Evolutionary conservation across 2,797 vertebrate genomes (phyloP).

Genomic region (Dipus sagitta): DNA sequence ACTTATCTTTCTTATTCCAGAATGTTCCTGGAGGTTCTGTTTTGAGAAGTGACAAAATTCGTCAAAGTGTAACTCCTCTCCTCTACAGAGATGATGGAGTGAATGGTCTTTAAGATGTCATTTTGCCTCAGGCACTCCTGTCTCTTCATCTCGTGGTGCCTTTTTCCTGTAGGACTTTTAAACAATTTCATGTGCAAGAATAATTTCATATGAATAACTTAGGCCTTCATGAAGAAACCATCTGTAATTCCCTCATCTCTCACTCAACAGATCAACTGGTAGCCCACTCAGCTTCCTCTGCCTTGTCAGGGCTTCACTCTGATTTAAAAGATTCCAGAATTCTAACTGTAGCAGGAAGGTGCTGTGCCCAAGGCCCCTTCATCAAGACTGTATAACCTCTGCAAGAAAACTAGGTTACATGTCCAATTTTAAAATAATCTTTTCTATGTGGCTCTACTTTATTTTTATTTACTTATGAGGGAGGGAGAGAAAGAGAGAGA

Average conservation of each 20-base stretch:
- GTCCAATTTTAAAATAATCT: background rate
- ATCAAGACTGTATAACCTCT: background rate
- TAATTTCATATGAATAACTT: background rate
- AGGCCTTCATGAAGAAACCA: background rate
- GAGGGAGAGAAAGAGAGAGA: no score
- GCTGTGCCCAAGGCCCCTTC: background rate
- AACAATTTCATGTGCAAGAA: background rate
- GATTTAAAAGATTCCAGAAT: background rate
- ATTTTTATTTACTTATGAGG: background rate
- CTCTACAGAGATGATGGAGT: no score
- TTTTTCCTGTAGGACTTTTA: background rate
- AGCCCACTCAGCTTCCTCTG: background rate
- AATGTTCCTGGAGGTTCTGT: slow-evolving; percentile 7
- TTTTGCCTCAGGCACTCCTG: background rate
- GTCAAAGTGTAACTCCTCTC: background rate
- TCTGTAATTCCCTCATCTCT: background rate
- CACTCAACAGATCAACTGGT: background rate
- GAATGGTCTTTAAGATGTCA: background rate
- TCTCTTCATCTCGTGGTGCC: background rate
- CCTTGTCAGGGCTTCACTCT: background rate
- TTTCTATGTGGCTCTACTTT: background rate
- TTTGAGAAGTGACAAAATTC: slow-evolving; percentile 44
- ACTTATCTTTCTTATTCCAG: background rate
- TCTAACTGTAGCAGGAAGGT: background rate
- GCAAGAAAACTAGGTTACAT: background rate